A percentile compares a stretch with the other conserved stretches of the same genome.
These are phyloP conservation scores for Discoglossus pictus DNA, from an alignment of 2,797 vertebrate genomes.

Conservation along the genomic window DNA sequence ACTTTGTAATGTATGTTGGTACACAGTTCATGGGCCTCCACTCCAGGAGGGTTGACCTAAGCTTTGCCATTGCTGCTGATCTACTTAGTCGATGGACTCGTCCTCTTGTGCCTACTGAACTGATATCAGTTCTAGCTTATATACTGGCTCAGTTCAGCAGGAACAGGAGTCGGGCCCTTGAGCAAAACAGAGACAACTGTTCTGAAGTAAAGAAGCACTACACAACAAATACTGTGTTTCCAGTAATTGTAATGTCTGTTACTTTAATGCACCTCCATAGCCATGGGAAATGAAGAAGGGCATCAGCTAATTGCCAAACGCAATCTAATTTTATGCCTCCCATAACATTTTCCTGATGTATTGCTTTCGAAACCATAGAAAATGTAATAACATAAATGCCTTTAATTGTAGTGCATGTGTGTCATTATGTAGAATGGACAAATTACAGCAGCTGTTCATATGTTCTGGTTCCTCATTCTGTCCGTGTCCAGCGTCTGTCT, in stretches of 20 bases:
- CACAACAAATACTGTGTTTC: neutral
- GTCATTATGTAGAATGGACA: too few species aligned
- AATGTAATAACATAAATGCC: too few species aligned
- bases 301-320: neutral
- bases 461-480: too few species aligned
- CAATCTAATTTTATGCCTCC: neutral
- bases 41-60: constrained; percentile 28
- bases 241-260: neutral
- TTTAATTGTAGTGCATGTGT: too few species aligned
- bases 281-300: neutral
- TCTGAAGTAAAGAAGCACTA: constrained; percentile 44
- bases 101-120: constrained; percentile 99
- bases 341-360: neutral
- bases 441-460: too few species aligned
- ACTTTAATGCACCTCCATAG: neutral
- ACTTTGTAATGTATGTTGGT: constrained; percentile 23
- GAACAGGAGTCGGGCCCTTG: constrained; percentile 97
- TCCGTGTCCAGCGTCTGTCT: too few species aligned
- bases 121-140: constrained; percentile 97
- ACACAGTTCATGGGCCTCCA: constrained; percentile 2
- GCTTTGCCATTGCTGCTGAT: constrained; percentile 50
- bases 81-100: constrained; percentile 70
- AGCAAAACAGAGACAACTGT: constrained; percentile 63
- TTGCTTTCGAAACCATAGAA: too few species aligned
- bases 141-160: constrained; percentile 99